These are phyloP conservation scores for Rhynchonycteris naso DNA, from an alignment of 2,797 vertebrate species.

Conservation along the genomic window DNA sequence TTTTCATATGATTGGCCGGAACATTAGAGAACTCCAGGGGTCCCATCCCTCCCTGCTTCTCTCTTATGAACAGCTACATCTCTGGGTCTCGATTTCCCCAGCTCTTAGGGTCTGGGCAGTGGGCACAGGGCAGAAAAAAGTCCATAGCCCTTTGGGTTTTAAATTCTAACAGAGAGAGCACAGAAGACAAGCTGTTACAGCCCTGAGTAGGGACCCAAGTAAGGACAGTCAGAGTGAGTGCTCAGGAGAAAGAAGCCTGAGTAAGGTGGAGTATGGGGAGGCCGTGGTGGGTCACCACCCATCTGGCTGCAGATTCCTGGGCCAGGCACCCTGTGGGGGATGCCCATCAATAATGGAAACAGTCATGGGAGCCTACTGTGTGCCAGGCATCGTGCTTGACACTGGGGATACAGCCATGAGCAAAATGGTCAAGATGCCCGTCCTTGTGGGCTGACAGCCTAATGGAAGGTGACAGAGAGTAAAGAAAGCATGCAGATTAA, in stretches of 20 bases:
- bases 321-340: rapidly evolving
- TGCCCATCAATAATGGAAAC: background rate
- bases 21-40: background rate
- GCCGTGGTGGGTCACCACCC: background rate
- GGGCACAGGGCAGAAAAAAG: background rate
- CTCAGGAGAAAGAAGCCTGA: background rate
- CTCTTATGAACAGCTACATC: background rate
- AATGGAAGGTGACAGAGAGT: rapidly evolving
- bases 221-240: background rate
- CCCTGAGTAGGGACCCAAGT: background rate
- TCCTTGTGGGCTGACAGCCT: background rate
- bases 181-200: background rate
- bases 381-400: background rate
- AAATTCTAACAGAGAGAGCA: background rate
- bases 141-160: background rate
- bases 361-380: background rate
- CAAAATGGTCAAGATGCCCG: background rate
- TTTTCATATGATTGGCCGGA: background rate
- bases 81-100: background rate
- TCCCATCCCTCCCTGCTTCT: background rate
- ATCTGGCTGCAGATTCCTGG: background rate
- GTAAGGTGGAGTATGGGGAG: rapidly evolving
- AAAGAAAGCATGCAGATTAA: background rate
- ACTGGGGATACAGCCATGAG: background rate
- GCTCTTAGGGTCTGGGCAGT: background rate